Conservation (phyloP, 2,797 vertebrate species). For the Sciurus carolinensis region DNA sequence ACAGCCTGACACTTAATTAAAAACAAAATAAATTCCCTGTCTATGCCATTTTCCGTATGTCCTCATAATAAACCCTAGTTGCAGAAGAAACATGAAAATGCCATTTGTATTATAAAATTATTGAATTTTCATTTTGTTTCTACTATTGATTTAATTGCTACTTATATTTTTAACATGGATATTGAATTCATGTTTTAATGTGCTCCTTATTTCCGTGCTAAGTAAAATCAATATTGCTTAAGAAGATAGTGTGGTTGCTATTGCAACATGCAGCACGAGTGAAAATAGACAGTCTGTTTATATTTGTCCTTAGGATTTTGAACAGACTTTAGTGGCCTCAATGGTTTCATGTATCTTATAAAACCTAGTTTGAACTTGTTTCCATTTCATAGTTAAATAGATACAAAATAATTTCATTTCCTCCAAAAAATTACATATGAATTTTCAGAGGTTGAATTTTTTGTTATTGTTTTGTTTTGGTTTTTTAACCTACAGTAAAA, state of each 20-base stretch:
- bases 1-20: neutral
- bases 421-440: neutral
- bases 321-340: neutral
- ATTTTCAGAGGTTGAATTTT: neutral
- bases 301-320: neutral
- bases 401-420: neutral
- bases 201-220: neutral
- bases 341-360: neutral
- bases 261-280: neutral
- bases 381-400: neutral
- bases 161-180: neutral
- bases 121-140: neutral
- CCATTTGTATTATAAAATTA: neutral
- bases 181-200: neutral
- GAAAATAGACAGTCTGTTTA: neutral
- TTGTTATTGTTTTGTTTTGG: too few species aligned
- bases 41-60: neutral
- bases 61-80: neutral
- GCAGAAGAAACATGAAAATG: neutral
- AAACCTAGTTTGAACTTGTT: neutral
- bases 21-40: neutral
- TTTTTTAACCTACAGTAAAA: neutral
- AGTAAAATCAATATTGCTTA: neutral
- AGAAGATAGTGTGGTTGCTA: neutral
- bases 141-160: neutral